Evolutionary conservation across 1,140 invertebrate genomes (phyloP).

Genomic region (Zeugodacus cucurbitae): DNA sequence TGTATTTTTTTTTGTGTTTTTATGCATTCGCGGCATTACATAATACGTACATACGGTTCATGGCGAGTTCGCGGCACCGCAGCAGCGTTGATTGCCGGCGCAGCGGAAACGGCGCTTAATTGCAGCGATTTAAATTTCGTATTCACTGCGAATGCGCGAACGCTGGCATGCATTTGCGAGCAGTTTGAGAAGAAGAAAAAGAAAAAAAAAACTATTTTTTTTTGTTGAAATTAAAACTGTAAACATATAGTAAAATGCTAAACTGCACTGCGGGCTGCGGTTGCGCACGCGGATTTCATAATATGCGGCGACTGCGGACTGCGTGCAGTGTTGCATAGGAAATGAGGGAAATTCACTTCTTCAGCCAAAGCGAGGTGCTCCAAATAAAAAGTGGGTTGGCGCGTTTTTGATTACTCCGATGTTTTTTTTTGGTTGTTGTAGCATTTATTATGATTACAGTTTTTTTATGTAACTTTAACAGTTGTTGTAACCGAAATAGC

Average conservation of each 20-base stretch:
- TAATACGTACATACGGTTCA: background rate
- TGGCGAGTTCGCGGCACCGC: background rate
- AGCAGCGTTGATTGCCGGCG: background rate
- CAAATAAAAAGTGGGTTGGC: slow-evolving; percentile 22
- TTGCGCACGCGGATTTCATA: too few species aligned
- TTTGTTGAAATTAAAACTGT: background rate
- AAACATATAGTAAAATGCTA: background rate
- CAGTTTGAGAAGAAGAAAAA: background rate
- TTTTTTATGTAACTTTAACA: background rate
- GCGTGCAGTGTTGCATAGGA: background rate
- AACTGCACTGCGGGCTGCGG: background rate
- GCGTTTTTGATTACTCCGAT: background rate
- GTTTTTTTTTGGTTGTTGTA: background rate
- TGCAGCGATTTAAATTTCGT: background rate
- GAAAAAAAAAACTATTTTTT: background rate
- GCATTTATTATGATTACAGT: background rate
- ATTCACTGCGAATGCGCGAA: background rate
- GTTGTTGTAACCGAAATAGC: background rate
- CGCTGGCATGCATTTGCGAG: background rate
- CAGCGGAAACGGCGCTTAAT: slow-evolving; percentile 6
- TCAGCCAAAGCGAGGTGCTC: background rate
- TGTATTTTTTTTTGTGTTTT: background rate
- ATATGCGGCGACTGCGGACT: too few species aligned
- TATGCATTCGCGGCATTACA: background rate
- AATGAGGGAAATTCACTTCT: background rate